These are phyloP conservation scores for Mycalesis mineus DNA, from an alignment of 2,888 invertebrate species.

Conservation along the genomic window DNA sequence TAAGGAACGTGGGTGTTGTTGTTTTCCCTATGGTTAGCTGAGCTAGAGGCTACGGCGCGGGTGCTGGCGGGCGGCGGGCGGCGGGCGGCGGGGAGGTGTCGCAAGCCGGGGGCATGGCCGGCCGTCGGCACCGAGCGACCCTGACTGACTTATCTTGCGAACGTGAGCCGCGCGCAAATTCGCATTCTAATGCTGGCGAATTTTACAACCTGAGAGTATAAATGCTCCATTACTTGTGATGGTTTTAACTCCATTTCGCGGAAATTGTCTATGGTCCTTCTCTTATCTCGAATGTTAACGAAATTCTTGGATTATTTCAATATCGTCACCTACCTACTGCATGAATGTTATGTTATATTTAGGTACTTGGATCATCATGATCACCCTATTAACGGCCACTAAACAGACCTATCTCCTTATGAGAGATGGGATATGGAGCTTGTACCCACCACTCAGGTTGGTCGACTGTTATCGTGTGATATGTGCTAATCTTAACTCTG, in stretches of 20 bases:
- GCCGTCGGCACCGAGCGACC: constrained; percentile 77
- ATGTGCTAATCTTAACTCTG: no score
- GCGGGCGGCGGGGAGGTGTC: constrained; percentile 52
- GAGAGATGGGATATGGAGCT: no score
- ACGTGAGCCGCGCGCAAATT: constrained; percentile 75
- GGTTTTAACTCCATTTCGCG: not conserved
- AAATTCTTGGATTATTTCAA: no score
- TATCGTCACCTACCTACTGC: no score
- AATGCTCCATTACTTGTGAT: constrained; percentile 9
- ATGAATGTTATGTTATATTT: no score
- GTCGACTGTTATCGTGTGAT: no score
- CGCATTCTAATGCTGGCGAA: constrained; percentile 71
- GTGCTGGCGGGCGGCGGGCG: constrained; percentile 26
- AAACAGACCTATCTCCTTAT: no score
- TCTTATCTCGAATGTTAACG: not conserved
- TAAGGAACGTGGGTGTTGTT: constrained; percentile 31
- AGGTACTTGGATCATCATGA: no score
- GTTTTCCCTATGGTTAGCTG: constrained; percentile 37
- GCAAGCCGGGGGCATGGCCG: constrained; percentile 74
- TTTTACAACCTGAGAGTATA: constrained; percentile 48
- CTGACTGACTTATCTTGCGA: constrained; percentile 77
- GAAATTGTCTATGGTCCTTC: not conserved
- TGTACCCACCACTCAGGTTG: no score
- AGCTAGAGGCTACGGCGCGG: constrained; percentile 32
- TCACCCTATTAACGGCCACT: no score